Conservation (phyloP, 1,140 invertebrate species). For the Cepaea nemoralis region DNA sequence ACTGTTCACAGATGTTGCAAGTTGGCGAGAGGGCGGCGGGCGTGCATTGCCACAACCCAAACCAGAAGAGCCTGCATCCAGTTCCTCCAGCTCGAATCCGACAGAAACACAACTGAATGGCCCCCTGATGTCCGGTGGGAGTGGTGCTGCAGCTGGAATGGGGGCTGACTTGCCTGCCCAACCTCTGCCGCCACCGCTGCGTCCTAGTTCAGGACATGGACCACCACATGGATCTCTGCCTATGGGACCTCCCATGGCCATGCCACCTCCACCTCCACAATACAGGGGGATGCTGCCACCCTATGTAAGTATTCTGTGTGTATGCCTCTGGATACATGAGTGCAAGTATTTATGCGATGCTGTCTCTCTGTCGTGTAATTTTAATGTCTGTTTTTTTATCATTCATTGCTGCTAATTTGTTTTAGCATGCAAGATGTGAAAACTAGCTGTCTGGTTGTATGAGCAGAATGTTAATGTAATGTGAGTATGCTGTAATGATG, state of each 20-base stretch:
- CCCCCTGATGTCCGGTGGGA: constrained; percentile 67
- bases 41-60: constrained; percentile 68
- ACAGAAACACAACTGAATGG: constrained; percentile 68
- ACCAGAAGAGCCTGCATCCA: constrained; percentile 54
- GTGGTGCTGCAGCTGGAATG: constrained; percentile 36
- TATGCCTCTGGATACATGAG: too few relatives aligned
- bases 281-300: constrained; percentile 83
- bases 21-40: constrained; percentile 72
- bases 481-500: too few relatives aligned
- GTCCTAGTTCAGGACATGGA: constrained; percentile 69
- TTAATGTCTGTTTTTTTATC: too few relatives aligned
- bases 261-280: constrained; percentile 71
- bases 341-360: too few relatives aligned
- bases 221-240: constrained; percentile 63
- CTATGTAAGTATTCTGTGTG: constrained; percentile 66
- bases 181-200: constrained; percentile 76
- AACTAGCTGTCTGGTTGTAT: too few relatives aligned
- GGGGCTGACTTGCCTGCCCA: constrained; percentile 71
- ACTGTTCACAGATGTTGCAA: constrained; percentile 57
- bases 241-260: constrained; percentile 65
- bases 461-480: too few relatives aligned
- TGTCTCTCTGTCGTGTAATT: too few relatives aligned
- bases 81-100: constrained; percentile 54
- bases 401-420: too few relatives aligned
- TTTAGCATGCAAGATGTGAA: too few relatives aligned